Conservation (phyloP, 2,113 vertebrate species). For the Pica pica region DNA sequence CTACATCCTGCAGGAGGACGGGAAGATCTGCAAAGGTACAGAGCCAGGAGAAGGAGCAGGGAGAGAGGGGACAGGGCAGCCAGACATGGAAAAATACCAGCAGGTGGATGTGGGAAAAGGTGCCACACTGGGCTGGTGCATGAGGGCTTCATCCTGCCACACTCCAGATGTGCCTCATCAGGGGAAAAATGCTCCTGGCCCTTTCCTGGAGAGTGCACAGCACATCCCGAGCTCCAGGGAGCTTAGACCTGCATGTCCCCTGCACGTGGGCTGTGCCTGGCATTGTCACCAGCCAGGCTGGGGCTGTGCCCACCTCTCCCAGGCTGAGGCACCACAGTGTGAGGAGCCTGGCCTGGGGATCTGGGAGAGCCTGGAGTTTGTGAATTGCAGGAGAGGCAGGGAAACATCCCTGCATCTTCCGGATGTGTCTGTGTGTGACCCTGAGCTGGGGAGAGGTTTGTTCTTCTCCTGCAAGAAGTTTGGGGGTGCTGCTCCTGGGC, state of each 20-base stretch:
- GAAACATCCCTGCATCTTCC: neutral
- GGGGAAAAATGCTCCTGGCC: neutral
- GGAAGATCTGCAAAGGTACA: constrained; percentile 92
- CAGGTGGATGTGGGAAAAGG: fast-evolving
- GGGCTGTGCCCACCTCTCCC: neutral
- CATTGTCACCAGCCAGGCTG: neutral
- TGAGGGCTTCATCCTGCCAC: neutral
- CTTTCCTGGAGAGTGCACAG: neutral
- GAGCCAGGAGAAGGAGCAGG: neutral
- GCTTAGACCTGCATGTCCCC: neutral
- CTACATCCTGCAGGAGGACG: constrained; percentile 87
- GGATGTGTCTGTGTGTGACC: neutral
- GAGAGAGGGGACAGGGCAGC: neutral
- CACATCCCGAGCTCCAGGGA: neutral
- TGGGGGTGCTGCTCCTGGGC: neutral
- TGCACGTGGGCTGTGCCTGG: neutral
- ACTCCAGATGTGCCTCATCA: neutral
- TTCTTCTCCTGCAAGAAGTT: fast-evolving
- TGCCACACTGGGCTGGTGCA: neutral
- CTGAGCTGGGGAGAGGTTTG: neutral
- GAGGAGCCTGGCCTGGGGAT: neutral
- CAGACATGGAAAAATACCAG: fast-evolving
- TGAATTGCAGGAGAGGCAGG: neutral
- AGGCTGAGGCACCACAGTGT: fast-evolving
- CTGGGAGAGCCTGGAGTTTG: neutral